These are phyloP conservation scores for Cartodere bifasciata DNA, from an alignment of 2,888 invertebrate species.

Conservation along the genomic window DNA sequence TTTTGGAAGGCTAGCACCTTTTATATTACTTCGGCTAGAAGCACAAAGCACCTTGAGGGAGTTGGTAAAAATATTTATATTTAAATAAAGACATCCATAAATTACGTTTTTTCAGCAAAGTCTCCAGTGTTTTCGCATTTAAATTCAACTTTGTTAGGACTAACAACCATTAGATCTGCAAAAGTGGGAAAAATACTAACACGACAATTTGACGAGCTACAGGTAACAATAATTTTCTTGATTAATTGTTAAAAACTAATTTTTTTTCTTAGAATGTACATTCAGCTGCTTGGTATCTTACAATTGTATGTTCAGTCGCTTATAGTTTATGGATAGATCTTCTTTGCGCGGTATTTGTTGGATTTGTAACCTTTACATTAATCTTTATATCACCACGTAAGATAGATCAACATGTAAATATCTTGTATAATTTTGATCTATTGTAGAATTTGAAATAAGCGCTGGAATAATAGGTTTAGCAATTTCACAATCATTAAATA, in stretches of 20 bases:
- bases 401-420: conserved; percentile 7
- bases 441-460: too few relatives aligned
- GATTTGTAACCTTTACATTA: conserved; percentile 48
- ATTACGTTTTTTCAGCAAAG: conserved; percentile 48
- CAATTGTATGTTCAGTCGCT: too few relatives aligned
- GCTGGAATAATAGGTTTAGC: too few relatives aligned
- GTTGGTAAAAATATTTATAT: conserved; percentile 29
- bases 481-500: too few relatives aligned
- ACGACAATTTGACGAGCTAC: conserved; percentile 43
- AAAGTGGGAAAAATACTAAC: conserved; percentile 48
- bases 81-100: too few relatives aligned
- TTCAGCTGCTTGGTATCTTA: too few relatives aligned
- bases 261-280: too few relatives aligned
- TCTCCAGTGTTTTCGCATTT: conserved; percentile 73
- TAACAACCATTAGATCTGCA: conserved; percentile 63
- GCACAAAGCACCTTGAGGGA: conserved; percentile 51
- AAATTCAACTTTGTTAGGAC: conserved; percentile 58
- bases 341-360: conserved; percentile 46
- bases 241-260: too few relatives aligned
- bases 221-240: too few relatives aligned
- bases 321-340: conserved; percentile 52
- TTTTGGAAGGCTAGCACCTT: conserved; percentile 49
- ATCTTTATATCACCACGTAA: conserved; percentile 20
- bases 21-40: conserved; percentile 56
- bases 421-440: too few relatives aligned